Base-by-base conservation (phyloP, 2,888 invertebrate species). In the Keiferia lycopersicella region DNA sequence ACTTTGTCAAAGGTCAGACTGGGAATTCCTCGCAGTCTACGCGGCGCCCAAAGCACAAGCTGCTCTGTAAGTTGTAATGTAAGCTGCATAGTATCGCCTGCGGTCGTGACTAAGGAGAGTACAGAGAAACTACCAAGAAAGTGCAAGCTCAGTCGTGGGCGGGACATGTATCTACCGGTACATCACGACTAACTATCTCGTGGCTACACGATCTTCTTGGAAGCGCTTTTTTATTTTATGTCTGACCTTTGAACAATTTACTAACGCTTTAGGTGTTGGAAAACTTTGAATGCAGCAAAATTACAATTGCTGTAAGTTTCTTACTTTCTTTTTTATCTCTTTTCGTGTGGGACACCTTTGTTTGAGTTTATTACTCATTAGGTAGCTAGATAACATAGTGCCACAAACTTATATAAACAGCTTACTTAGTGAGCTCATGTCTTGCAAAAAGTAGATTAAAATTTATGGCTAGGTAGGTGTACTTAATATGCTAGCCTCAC, bases 171-270 rank as follows among this genome's bases (percentile, higher is more conserved):
- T 11, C 51, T 51, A 22, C 22, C 20, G 22, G 22, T 20, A 22
- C 26, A 26, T 12, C 12, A 26, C 53, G 14, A 7, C n/a, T 7
- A 14, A 26, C 53, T 20, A n/a, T 12, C 20, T 8, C 30, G 12
- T 4, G 53, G 22, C 22, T 53, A 26, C 53, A 20, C 20, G 3
- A 50, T 50, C 11, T 50, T 50, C 50, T 50, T 30, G 30, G 53
- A 53, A 53, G n/a, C n/a, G 30, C 22, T n/a, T 30, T 53, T 53
- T 53, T 26, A 53, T 30, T 53, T 50, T 20, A 18, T 20, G 12
- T n/a, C 30, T 53, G 30, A 53, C 53, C 53, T 53, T 53, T 53
- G 2, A 20, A 53, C 53, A 20, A 26, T 53, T 53, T 18, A 50
- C 50, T 50, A 12, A 50, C 2, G 50, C 50, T 45, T 45, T 16